Conservation (phyloP, 1,140 invertebrate species). For the Calliopsis andreniformis region DNA sequence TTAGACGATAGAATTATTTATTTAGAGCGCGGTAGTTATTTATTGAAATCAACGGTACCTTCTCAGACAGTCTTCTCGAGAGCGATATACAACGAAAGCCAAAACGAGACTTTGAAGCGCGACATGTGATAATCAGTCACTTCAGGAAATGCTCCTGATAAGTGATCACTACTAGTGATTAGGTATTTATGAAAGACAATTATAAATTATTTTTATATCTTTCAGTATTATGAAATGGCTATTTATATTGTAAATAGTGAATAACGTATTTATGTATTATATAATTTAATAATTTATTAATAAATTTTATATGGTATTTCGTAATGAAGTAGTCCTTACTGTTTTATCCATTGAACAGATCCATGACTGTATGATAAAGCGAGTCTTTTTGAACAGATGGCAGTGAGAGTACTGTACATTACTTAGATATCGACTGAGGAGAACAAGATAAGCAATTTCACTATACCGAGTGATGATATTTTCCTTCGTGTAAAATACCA, state of each 20-base stretch:
- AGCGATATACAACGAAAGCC: not conserved
- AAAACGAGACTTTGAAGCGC: not conserved
- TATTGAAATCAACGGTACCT: conserved; percentile 48
- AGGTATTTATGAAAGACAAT: conserved; percentile 55
- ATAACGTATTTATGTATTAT: conserved; percentile 27
- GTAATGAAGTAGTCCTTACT: not conserved
- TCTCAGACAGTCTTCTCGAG: not conserved
- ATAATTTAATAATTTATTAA: conserved; percentile 38
- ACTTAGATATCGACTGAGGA: too few relatives aligned
- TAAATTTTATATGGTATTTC: not conserved
- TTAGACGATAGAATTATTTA: conserved; percentile 36
- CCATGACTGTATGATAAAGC: too few relatives aligned
- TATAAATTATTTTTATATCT: conserved; percentile 16
- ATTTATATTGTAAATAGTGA: conserved; percentile 18
- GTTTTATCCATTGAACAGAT: not conserved
- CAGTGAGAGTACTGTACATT: too few relatives aligned
- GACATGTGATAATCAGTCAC: conserved; percentile 51
- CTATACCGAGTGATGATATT: too few relatives aligned
- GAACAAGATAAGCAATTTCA: too few relatives aligned
- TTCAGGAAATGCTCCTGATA: conserved; percentile 4
- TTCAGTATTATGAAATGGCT: conserved; percentile 54
- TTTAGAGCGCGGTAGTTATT: conserved; percentile 49
- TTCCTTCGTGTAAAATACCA: too few relatives aligned
- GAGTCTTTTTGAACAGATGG: too few relatives aligned
- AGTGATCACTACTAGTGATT: conserved; percentile 30